phyloP scores from a whole-genome alignment of 2,888 invertebrate species.

The Apodemia mormo region DNA sequence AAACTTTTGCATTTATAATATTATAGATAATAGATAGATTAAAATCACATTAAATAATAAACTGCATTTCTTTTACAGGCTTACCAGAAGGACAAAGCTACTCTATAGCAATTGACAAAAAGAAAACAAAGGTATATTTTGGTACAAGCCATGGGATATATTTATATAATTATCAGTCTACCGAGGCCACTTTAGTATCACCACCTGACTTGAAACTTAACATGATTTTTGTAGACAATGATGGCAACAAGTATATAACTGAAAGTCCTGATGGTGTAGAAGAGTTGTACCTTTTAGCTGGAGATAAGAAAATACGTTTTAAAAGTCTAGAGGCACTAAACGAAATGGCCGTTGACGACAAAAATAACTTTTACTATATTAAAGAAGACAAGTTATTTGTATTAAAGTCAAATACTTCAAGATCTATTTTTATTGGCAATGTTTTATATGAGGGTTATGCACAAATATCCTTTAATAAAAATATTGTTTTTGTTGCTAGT shows the following conservation, averaged over 20 bases:
- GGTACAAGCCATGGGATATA: slow-evolving; percentile 65
- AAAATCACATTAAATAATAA: slow-evolving; percentile 4
- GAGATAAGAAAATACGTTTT: slow-evolving; percentile 55
- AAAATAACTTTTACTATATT: slow-evolving; percentile 67
- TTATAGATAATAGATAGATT: too few relatives aligned
- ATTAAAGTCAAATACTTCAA: slow-evolving; percentile 49
- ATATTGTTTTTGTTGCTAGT: slow-evolving; percentile 59
- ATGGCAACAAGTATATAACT: slow-evolving; percentile 64
- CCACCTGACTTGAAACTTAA: slow-evolving; percentile 52
- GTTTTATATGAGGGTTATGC: slow-evolving; percentile 58
- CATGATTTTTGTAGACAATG: slow-evolving; percentile 63
- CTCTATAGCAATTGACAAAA: slow-evolving; percentile 63
- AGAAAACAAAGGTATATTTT: slow-evolving; percentile 57
- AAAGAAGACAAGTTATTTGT: slow-evolving; percentile 57
- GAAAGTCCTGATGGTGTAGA: slow-evolving; percentile 59
- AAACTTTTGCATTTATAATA: too few relatives aligned
- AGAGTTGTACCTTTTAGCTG: slow-evolving; percentile 58
- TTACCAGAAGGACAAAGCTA: slow-evolving; percentile 61
- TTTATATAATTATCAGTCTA: slow-evolving; percentile 54
- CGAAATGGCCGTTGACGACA: slow-evolving; percentile 62
- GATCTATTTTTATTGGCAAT: slow-evolving; percentile 52
- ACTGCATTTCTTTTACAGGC: slow-evolving; percentile 44
- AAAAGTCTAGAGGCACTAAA: slow-evolving; percentile 54
- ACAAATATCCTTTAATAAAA: slow-evolving; percentile 61
- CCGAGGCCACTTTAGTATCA: slow-evolving; percentile 50